Evolutionary conservation across 2,797 vertebrate species (phyloP).

Genomic region (Poliocrania exsul): DNA sequence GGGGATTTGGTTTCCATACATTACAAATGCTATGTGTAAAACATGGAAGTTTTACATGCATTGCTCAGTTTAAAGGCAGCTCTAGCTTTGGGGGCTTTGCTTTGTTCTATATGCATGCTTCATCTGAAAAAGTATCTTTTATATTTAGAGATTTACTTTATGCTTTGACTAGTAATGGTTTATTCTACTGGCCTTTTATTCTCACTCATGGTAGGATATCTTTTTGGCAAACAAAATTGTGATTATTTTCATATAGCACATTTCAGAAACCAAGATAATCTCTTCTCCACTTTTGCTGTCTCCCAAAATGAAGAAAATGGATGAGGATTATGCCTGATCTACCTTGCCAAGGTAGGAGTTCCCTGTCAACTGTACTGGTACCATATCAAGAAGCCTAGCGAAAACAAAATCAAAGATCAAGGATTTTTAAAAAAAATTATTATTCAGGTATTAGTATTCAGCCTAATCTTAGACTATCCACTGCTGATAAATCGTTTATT

Average conservation of each 20-base stretch:
- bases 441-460: background rate
- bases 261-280: background rate
- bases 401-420: background rate
- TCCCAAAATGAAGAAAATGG: background rate
- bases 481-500: background rate
- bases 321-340: background rate
- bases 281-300: background rate
- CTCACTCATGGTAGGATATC: background rate
- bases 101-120: background rate
- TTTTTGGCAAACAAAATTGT: background rate
- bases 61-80: background rate
- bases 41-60: background rate
- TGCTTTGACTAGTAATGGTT: background rate
- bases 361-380: background rate
- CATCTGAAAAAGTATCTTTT: background rate
- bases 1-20: conserved; percentile 4
- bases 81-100: background rate
- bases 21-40: background rate
- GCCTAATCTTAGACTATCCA: background rate
- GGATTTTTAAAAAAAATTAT: background rate
- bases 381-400: background rate
- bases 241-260: background rate
- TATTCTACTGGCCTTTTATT: background rate
- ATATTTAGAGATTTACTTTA: background rate
- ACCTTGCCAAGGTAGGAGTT: background rate